Evolutionary conservation across 2,888 invertebrate genomes (phyloP), one percentile per base, ranked within the genome.

Genomic region (Agrotis exclamationis): DNA sequence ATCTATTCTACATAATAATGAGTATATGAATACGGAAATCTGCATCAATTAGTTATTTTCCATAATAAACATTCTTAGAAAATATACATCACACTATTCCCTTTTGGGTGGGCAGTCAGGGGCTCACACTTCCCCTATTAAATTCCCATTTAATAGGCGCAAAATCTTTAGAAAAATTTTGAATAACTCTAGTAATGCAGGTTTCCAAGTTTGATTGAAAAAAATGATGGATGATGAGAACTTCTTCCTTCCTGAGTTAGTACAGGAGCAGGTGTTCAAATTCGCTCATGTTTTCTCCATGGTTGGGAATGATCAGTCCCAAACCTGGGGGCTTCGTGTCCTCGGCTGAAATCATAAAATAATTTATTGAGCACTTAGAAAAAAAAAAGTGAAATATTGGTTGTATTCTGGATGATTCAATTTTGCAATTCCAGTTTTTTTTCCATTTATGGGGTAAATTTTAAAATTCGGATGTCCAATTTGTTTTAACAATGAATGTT

Each of bases 181-280:
- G 24, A 18, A 33, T 11, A 47, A 56, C 33, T 5, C 20, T 47
- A 75, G 18, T 22, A 56, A 58, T 47, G 39, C 18, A 75, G 39
- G 39, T 53, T 47, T 67, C 57, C 39, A 24, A 0, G 18, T 24
- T 58, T 66, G 57, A 39, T 0, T 67, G 39, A 66, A 24, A 20
- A 33, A 63, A 20, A 13, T 39, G 39, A 13, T 44, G 18, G 20
- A 24, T 28, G 33, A 20, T 51, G 18, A 11, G 39, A 39, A 39
- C 39, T 39, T 39, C 20, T 57, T 11, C 18, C 14, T n/a, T 22
- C n/a, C 14, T 53, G 18, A 5, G 1, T 64, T 74, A 71, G 6
- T 71, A 71, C 54, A 71, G 54, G 18, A 73, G 72, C 45, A 73
- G 24, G 47, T 75, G 39, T 39, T 73, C 72, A 9, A 73, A 75